phyloP scores from a whole-genome alignment of 2,797 vertebrate species.

The Novumbra hubbsi region DNA sequence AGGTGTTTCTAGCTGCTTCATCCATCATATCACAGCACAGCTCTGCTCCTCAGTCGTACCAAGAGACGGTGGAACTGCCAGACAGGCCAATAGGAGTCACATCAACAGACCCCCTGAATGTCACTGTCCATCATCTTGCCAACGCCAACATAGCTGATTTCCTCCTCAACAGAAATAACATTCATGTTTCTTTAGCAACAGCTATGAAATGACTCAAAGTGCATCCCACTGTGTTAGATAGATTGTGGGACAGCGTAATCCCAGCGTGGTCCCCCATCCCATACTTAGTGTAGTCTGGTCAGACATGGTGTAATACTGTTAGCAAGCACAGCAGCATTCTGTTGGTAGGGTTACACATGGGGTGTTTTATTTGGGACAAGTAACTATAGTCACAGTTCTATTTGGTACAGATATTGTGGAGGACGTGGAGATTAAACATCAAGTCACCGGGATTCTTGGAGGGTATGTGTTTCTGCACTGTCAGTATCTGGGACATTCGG shows the following conservation, averaged over 20 bases:
- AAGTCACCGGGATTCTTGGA: constrained; percentile 64
- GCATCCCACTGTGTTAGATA: neutral
- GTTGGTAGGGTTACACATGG: too few relatives aligned
- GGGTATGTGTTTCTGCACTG: constrained; percentile 63
- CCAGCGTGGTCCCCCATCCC: too few relatives aligned
- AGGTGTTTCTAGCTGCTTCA: constrained; percentile 18
- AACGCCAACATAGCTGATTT: too few relatives aligned
- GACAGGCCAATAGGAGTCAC: constrained; percentile 25
- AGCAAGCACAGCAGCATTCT: too few relatives aligned
- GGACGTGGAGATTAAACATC: constrained; percentile 29
- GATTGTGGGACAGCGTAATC: neutral
- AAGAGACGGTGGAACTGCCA: constrained; percentile 35
- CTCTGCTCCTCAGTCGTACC: constrained; percentile 21
- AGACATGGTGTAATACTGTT: neutral
- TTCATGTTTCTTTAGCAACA: constrained; percentile 32
- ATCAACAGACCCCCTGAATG: constrained; percentile 42
- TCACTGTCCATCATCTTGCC: constrained; percentile 20
- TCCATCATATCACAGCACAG: constrained; percentile 33
- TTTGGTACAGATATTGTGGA: constrained; percentile 33
- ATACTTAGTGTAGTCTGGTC: neutral
- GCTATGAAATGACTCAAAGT: constrained; percentile 12
- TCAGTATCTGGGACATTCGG: constrained; percentile 47
- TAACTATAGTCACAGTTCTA: neutral
- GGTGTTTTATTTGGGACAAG: neutral
- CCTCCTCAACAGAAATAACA: constrained; percentile 24